Base-by-base conservation (phyloP, 1,140 invertebrate genomes). In the Vanessa atalanta region DNA sequence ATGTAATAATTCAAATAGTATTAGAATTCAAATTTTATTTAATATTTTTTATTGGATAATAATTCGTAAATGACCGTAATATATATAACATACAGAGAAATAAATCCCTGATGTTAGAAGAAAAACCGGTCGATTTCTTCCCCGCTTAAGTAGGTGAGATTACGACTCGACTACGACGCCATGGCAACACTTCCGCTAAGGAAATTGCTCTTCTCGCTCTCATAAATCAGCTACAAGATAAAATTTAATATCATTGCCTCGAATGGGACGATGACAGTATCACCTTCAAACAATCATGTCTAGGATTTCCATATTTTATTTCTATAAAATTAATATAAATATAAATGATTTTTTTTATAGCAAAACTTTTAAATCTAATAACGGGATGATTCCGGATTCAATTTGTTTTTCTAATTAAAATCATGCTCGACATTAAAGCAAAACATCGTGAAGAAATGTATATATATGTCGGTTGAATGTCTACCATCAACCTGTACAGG, bases 191-290 rank as follows among this genome's bases (percentile, higher is more conserved):
- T 86, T 88, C 86, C 85, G 84, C 65, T 70, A 63, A 83, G 88
- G 84, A 89, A 89, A 89, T 89, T 88, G 83, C 88, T 88, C 82
- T 76, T 79, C 70, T 66, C 78, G 76, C 70, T 80, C 80, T 76
- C 84, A 86, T 88, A 88, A 89, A 87, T 89, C 86, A 88, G 79
- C 57, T 80, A 71, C 75, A 81, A 87, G 84, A 84, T 88, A 81
- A 87, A 87, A 84, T 85, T 88, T 84, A 85, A 86, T 85, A 85
- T 86, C 80, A 86, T 84, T 83, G 70, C 66, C 65, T 50, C 55
- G 60, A 75, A 75, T 69, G 73, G 64, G 43, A 60, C 50, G 55
- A 60, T 50, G 66, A 20, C 55, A 60, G 48, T 74, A 74, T 68
- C 65, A 16, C 47, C 57, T 67, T 7, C 50, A 72, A 72, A 66